Evolutionary conservation across 2,797 vertebrate species (phyloP), one percentile per base, ranked within the genome.

Genomic region (Agapornis canus): DNA sequence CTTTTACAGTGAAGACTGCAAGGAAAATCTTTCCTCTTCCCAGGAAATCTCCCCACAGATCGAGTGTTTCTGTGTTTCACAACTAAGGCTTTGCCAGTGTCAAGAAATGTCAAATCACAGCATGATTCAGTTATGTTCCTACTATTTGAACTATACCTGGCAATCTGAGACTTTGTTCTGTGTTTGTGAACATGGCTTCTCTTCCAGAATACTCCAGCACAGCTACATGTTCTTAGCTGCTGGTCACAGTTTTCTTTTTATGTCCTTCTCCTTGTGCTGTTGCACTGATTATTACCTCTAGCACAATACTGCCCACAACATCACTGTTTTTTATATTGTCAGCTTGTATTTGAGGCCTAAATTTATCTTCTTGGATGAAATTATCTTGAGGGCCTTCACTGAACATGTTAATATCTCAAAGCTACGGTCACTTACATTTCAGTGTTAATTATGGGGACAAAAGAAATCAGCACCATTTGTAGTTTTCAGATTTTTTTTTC

Each of bases 31-130:
- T 14, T 11, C 16, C 45, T 35, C 17, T 59, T 59, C n/a, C 23
- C 25, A 83, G 32, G 45, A 40, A 71, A 59, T 47, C 51, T 60
- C 52, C n/a, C 21, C 29, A n/a, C 23, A 86, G 45, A 61, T 40
- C 11, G 39, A 39, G 39, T 22, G 51, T 25, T 77, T 23, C 29
- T 16, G n/a, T 22, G 39, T 71, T 65, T 51, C 51, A 71, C 39
- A 78, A 25, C 32, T 59, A 47, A 0, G 0, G 54, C 31, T 60
- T 51, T 2, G 1, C 9, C 19, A 7, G 21, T 31, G 51, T 26
- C 49, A 42, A 80, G 61, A 68, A 85, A 43, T 2, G 11, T 56
- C 37, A 73, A 49, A 54, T 49, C 9, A 4, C 25, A 59, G 26
- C 25, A 8, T 9, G 43, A 32, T 64, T 83, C 25, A 39, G 25